Evolutionary conservation across 2,113 vertebrate genomes (phyloP).

Genomic region (Bothrops jararaca): DNA sequence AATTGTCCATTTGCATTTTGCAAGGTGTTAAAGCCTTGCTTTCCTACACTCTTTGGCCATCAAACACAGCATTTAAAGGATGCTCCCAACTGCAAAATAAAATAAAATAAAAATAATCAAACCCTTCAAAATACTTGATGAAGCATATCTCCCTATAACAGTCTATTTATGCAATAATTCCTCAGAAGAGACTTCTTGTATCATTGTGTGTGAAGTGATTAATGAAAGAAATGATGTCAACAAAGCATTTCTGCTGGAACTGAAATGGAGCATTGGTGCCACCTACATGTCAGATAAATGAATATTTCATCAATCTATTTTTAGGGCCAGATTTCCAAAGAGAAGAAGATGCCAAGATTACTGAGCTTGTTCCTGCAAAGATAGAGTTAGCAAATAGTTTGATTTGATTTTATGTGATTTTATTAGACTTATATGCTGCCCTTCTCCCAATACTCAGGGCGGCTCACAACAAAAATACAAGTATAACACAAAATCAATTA

Average conservation of each 20-base stretch:
- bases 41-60: neutral
- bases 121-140: neutral
- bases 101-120: neutral
- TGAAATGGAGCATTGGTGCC: neutral
- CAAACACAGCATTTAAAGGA: neutral
- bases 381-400: neutral
- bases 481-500: too few species aligned
- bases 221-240: neutral
- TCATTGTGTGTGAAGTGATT: neutral
- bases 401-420: too few species aligned
- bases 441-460: too few species aligned
- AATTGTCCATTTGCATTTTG: neutral
- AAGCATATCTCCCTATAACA: neutral
- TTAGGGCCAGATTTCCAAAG: neutral
- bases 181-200: neutral
- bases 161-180: neutral
- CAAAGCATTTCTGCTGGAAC: neutral
- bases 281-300: constrained; percentile 1
- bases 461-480: too few species aligned
- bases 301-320: neutral
- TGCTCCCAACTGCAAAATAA: neutral
- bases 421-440: too few species aligned
- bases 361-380: neutral
- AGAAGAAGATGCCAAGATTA: neutral
- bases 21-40: neutral